phyloP scores from a whole-genome alignment of 2,888 invertebrate genomes.

The Brenthis ino region DNA sequence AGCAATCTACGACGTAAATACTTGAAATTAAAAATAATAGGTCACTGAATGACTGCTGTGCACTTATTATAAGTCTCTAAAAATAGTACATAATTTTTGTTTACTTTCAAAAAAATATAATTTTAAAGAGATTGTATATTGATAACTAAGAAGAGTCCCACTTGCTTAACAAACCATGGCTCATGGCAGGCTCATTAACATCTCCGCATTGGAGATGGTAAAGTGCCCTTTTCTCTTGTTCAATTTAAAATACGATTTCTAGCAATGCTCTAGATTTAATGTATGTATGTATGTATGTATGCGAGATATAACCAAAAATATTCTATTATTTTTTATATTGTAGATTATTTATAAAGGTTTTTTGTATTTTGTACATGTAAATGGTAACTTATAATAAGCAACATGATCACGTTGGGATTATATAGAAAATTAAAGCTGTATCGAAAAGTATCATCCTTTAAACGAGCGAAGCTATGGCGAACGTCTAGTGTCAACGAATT shows the following conservation, averaged over 20 bases:
- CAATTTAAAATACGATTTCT: slow-evolving; percentile 12
- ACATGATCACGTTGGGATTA: no score
- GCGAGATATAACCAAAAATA: background rate
- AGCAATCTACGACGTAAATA: slow-evolving; percentile 16
- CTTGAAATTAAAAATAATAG: slow-evolving; percentile 25
- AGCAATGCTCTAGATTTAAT: slow-evolving; percentile 1
- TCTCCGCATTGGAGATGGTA: slow-evolving; percentile 35
- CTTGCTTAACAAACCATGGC: slow-evolving; percentile 67
- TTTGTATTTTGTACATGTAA: no score
- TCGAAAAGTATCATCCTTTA: no score
- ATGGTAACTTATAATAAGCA: no score
- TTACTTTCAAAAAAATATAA: slow-evolving; percentile 20
- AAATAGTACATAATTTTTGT: background rate
- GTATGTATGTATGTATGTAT: background rate
- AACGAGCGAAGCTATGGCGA: no score
- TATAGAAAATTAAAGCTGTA: no score
- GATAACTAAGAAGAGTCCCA: slow-evolving; percentile 64
- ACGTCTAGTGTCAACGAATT: no score
- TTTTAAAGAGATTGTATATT: slow-evolving; percentile 58
- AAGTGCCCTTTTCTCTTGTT: slow-evolving; percentile 33
- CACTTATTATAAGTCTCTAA: slow-evolving; percentile 1
- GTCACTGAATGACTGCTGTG: slow-evolving; percentile 6
- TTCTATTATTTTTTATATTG: no score
- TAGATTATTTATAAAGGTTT: no score
- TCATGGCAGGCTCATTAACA: slow-evolving; percentile 62